Evolutionary conservation across 2,888 invertebrate genomes (phyloP).

Genomic region (Sarcophaga subvicina): DNA sequence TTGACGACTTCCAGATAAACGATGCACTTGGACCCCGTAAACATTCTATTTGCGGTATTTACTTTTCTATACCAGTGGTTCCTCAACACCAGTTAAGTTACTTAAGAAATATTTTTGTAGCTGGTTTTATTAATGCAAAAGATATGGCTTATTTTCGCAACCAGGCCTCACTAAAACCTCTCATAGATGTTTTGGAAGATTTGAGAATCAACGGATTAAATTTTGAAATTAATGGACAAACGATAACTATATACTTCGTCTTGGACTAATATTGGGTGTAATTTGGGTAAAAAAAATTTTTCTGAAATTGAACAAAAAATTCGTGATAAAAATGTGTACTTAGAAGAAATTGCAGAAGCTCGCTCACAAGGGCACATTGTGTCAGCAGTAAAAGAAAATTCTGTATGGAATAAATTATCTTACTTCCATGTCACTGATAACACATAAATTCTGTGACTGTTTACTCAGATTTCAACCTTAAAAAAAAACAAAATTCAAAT

Average conservation of each 20-base stretch:
- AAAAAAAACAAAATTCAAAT: no score
- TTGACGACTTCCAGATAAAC: conserved; percentile 67
- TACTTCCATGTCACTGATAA: conserved; percentile 67
- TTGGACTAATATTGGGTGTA: conserved; percentile 68
- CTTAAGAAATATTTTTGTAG: conserved; percentile 51
- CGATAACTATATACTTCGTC: conserved; percentile 56
- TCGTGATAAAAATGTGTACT: conserved; percentile 49
- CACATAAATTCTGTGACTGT: no score
- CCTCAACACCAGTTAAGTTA: conserved; percentile 8
- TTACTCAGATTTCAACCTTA: no score
- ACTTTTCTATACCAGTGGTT: conserved; percentile 64
- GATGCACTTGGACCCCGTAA: conserved; percentile 59
- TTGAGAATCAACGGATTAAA: conserved; percentile 52
- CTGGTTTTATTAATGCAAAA: conserved; percentile 61
- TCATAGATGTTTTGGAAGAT: conserved; percentile 46
- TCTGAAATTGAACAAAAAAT: conserved; percentile 41
- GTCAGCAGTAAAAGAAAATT: conserved; percentile 62
- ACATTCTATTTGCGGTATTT: conserved; percentile 64
- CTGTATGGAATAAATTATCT: conserved; percentile 53
- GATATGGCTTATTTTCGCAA: conserved; percentile 61
- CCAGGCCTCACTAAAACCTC: conserved; percentile 19
- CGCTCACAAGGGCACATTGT: conserved; percentile 39
- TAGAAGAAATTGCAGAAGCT: conserved; percentile 33
- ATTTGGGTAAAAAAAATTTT: conserved; percentile 56
- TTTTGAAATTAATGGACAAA: conserved; percentile 27